Evolutionary conservation across 1,140 invertebrate species (phyloP), one percentile per base, ranked within the genome.

Genomic region (Pollicipes pollicipes): DNA sequence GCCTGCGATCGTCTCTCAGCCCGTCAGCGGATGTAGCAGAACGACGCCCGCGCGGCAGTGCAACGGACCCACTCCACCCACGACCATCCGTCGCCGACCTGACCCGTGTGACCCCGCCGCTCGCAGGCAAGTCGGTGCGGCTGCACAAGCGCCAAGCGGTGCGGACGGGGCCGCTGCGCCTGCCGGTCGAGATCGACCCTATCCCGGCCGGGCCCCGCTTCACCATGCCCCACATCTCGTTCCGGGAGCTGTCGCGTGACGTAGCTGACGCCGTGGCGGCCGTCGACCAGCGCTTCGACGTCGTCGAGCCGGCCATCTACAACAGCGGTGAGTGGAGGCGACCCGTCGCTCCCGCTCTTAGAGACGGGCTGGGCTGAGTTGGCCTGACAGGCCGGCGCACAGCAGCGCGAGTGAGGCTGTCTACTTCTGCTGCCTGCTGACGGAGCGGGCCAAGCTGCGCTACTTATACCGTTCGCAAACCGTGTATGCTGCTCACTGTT

Each of bases 231-330:
- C 74, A 76, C 35, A 76, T 82, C 66, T 76, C 76, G n/a, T 70
- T 75, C 0, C 75, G 77, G 21, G 80, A 81, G n/a, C 74, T 82
- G 63, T 69, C 74, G 6, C 75, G 77, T 30, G 77, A 79, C 63
- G 76, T 80, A 0, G 71, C 73, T 21, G 76, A 77, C 30, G 79
- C 78, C 13, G 75, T 78, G 27, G 69, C 74, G 37, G 74, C 78
- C 29, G 77, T 81, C 66, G 71, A 69, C 4, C 74, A 79, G 6
- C 73, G 80, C 67, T 78, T 80, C 69, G 76, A 79, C 29, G 71
- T 74, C 13, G 74, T 81, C 24, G 77, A 81, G 69, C 80, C 79
- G 3, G 73, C 75, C 64, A 79, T 81, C 27, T 77, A 77, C 71
- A 76, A 76, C 37, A 76, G 77, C 72, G 79, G 79, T 80, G 71